phyloP scores from a whole-genome alignment of 2,888 invertebrate species.

The Pseudeuparius sepicola region DNA sequence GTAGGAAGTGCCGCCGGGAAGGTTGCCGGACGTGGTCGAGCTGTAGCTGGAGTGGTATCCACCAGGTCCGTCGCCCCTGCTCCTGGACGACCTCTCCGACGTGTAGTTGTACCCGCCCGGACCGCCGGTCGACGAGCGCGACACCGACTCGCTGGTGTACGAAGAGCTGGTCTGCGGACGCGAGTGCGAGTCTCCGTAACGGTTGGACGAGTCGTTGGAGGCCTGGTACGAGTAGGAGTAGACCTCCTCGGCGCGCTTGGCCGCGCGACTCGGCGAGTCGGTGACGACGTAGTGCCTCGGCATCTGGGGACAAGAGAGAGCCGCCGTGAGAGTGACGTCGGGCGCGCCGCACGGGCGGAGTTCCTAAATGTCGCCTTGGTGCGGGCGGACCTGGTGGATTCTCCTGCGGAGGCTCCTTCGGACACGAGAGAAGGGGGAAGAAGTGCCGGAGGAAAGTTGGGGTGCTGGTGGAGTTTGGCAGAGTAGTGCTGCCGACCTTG shows the following conservation, averaged over 20 bases:
- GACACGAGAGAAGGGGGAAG: too few species aligned
- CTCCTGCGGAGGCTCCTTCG: too few species aligned
- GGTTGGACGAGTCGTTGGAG: slow-evolving; percentile 41
- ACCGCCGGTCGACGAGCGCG: slow-evolving; percentile 57
- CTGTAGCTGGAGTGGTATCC: slow-evolving; percentile 72
- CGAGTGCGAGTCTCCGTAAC: slow-evolving; percentile 45
- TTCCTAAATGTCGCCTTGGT: too few species aligned
- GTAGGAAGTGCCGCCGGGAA: slow-evolving; percentile 74
- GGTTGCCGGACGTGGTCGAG: slow-evolving; percentile 65
- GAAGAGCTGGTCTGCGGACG: slow-evolving; percentile 56
- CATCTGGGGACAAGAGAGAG: slow-evolving; percentile 58
- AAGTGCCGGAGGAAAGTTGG: too few species aligned
- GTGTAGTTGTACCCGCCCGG: slow-evolving; percentile 60
- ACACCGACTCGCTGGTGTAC: slow-evolving; percentile 57
- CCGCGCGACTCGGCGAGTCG: slow-evolving; percentile 58
- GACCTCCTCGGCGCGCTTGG: slow-evolving; percentile 69
- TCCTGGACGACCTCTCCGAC: slow-evolving; percentile 59
- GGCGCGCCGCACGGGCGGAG: too few species aligned
- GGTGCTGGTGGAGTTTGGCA: too few species aligned
- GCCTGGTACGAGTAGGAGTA: slow-evolving; percentile 77
- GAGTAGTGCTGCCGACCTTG: too few species aligned
- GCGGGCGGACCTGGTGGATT: too few species aligned
- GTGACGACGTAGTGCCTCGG: slow-evolving; percentile 81
- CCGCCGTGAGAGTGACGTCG: too few species aligned
- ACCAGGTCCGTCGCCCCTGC: slow-evolving; percentile 63